Base-by-base conservation (phyloP, 2,797 vertebrate genomes). In the Platalea minor region DNA sequence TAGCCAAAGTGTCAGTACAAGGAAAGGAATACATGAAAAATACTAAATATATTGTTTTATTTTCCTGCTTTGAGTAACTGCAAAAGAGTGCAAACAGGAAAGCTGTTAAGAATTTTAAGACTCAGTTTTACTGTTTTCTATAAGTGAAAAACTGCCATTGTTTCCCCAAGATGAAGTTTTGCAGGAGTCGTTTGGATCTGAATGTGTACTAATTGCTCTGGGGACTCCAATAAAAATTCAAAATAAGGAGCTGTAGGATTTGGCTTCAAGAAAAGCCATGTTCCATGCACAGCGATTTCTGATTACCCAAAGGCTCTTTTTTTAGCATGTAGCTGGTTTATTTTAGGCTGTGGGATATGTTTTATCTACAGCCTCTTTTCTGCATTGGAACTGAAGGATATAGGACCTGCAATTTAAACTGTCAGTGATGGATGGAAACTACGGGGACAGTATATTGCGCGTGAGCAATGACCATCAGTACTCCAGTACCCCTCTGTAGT, bases 171-270 rank as follows among this genome's bases (percentile, higher is more conserved):
- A 95, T 82, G 60, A 91, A 93, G 83, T 95, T 93, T 82, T 91
- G 74, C 91, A 68, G 81, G 35, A 84, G 51, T 59, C 3, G 0
- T 95, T 97, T 89, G 90, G 41, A 81, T 90, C 63, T 51, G 59
- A 88, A 88, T 73, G 23, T 56, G 48, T 24, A 23, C 59, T 96
- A 78, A 92, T 89, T 93, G 83, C 95, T 93, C 90, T 87, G 51
- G 91, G 81, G 89, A 78, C 63, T 84, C 65, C 33, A 76, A 89
- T 95, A 88, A 95, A 96, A 96, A 93, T 76, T 93, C 93, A 95
- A 56, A 96, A 86, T 69, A 84, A 73, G 73, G 76, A 92, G 61
- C 85, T 91, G 35, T 73, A 78, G 46, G 23, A 84, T 97, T 76
- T 95, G 59, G 28, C 46, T 57, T 88, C 43, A 84, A 79, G 89